Conservation (phyloP, 2,797 vertebrate genomes). For the Poecilia gillii region DNA sequence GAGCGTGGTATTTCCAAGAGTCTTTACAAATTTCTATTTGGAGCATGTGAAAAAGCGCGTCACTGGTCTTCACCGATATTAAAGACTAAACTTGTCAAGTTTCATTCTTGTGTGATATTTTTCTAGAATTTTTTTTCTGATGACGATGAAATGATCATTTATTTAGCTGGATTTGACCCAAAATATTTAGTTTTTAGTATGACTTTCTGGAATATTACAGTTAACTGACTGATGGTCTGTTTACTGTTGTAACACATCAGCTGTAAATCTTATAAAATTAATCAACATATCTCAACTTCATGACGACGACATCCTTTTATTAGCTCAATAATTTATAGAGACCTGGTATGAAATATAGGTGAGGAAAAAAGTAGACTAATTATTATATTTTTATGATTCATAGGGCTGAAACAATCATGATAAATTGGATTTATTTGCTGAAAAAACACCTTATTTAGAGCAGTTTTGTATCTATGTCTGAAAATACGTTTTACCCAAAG, state of each 20-base stretch:
- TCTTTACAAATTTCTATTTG: slow-evolving; percentile 21
- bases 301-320: background rate
- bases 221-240: background rate
- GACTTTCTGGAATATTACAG: background rate
- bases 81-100: background rate
- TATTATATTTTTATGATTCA: background rate
- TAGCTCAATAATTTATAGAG: background rate
- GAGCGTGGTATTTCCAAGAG: slow-evolving; percentile 42
- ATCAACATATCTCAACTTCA: background rate
- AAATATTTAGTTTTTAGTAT: background rate
- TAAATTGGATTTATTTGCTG: too few relatives aligned
- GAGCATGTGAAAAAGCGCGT: slow-evolving; percentile 29
- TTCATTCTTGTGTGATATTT: background rate
- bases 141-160: background rate
- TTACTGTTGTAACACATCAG: background rate
- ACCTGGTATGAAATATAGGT: background rate
- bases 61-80: slow-evolving; percentile 5
- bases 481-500: too few relatives aligned
- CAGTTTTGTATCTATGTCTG: too few relatives aligned
- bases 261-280: background rate
- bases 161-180: background rate
- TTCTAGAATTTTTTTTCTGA: background rate
- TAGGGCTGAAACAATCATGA: too few relatives aligned
- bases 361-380: background rate
- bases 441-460: too few relatives aligned